Evolutionary conservation across 2,797 vertebrate species (phyloP).

Genomic region (Hylomyscus alleni): DNA sequence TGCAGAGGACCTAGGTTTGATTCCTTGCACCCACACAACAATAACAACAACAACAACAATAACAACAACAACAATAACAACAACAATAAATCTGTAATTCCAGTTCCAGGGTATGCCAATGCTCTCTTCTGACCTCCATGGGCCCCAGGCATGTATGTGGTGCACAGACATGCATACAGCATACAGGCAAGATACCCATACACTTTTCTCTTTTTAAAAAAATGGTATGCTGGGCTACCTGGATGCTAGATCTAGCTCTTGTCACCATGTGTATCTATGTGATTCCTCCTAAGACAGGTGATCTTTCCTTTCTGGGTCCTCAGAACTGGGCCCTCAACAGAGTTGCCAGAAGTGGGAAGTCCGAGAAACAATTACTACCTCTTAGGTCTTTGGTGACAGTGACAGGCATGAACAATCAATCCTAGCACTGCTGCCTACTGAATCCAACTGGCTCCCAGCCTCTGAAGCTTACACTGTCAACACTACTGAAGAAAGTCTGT

Average conservation of each 20-base stretch:
- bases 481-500: neutral
- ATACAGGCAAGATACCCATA: neutral
- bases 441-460: neutral
- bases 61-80: neutral
- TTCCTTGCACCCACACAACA: neutral
- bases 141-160: neutral
- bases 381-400: neutral
- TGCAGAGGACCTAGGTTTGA: neutral
- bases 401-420: slow-evolving; percentile 18
- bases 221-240: neutral
- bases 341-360: neutral
- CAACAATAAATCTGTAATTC: neutral
- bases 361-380: neutral
- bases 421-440: neutral
- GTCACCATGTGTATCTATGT: neutral
- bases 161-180: neutral
- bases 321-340: neutral
- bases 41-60: too few relatives aligned
- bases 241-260: neutral
- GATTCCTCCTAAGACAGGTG: neutral
- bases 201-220: neutral
- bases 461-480: neutral
- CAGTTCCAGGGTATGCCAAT: neutral
- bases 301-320: neutral
- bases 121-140: neutral